Percentiles rank a stretch among this genome's conserved stretches.
Evolutionary conservation across 2,888 invertebrate genomes (phyloP).

Genomic region (Calameuta pallipes): DNA sequence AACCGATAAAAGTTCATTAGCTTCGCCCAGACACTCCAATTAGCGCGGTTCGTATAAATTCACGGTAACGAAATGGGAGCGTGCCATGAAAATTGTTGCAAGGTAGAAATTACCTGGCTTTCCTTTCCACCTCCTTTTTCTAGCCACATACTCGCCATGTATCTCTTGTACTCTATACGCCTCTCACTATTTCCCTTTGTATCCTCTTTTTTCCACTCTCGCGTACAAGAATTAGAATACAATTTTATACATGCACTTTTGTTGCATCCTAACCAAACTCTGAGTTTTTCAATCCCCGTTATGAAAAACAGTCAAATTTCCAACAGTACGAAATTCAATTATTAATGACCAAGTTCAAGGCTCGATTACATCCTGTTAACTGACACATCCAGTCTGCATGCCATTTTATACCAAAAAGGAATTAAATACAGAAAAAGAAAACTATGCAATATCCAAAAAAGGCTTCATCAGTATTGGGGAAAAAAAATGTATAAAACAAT

Average conservation of each 20-base stretch:
- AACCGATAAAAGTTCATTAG: not conserved
- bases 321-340: slow-evolving; percentile 23
- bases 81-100: not conserved
- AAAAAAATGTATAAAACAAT: not conserved
- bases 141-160: not conserved
- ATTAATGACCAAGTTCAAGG: slow-evolving; percentile 44
- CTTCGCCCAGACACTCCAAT: not conserved
- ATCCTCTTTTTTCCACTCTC: not conserved
- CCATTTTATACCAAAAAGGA: not conserved
- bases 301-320: not conserved
- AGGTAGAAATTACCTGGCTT: not conserved
- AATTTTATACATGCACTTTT: not conserved
- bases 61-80: not conserved
- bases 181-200: not conserved
- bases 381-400: not conserved
- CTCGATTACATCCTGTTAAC: slow-evolving; percentile 31
- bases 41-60: not conserved
- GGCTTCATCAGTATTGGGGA: not conserved
- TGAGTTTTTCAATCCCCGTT: not conserved
- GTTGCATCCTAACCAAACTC: not conserved
- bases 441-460: not conserved
- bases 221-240: not conserved
- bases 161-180: not conserved
- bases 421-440: too few relatives aligned
- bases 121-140: not conserved